Evolutionary conservation across 2,113 vertebrate genomes (phyloP).

Genomic region (Capricornis sumatraensis): DNA sequence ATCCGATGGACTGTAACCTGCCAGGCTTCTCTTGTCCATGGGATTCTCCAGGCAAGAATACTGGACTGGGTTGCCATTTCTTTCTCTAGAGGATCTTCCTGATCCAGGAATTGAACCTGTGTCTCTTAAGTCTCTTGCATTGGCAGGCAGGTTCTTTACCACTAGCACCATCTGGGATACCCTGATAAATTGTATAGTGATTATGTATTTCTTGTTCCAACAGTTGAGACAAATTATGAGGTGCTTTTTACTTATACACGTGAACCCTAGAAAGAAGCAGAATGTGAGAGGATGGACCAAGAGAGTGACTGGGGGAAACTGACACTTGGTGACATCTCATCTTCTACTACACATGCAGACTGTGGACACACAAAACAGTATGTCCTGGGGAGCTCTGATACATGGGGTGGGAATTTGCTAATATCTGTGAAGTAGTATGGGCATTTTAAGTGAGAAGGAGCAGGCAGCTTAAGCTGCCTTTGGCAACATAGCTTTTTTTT

Average conservation of each 20-base stretch:
- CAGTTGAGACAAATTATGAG: no score
- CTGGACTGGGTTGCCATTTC: neutral
- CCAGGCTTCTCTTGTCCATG: neutral
- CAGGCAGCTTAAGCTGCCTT: neutral
- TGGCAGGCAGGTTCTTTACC: neutral
- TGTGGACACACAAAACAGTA: neutral
- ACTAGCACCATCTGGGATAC: neutral
- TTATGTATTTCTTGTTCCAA: neutral
- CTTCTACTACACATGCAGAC: neutral
- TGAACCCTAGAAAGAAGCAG: neutral
- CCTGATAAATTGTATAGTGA: neutral
- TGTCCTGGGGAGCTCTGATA: neutral
- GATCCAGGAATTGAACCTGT: neutral
- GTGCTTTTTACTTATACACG: neutral
- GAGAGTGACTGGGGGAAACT: rapidly evolving
- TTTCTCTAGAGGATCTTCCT: neutral
- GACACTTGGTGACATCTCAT: neutral
- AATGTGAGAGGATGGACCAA: neutral
- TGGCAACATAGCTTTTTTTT: neutral
- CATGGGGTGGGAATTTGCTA: neutral
- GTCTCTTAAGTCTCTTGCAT: neutral
- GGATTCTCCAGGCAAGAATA: neutral
- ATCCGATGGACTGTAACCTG: neutral
- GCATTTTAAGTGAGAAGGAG: neutral
- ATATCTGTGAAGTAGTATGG: neutral